Base-by-base conservation (phyloP, 2,888 invertebrate genomes). In the Eurytoma californica region DNA sequence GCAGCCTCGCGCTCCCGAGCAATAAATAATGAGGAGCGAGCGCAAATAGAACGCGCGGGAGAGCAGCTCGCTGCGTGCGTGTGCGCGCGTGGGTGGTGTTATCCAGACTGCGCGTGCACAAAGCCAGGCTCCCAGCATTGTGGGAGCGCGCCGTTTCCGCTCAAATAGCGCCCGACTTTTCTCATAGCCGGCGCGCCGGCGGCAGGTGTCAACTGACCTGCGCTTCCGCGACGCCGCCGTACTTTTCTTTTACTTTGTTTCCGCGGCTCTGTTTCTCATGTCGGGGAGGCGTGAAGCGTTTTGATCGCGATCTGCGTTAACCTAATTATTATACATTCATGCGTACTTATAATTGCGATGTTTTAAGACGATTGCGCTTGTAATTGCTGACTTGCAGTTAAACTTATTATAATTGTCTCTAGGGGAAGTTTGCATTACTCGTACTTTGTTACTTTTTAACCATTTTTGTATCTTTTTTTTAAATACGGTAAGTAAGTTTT, bases 71-170 rank as follows among this genome's bases (percentile, higher is more conserved):
- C 53, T 47, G 51, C 68, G 60, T 39, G 13, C 20, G 16, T 49
- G 67, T 73, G 80, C 82, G 83, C 85, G 86, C 24, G 24, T 24
- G 24, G 24, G 24, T 24, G 86, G 84, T 85, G 87, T 39, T 39
- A 39, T 39, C 39, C 86, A 86, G 86, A 87, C 87, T 85, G 80
- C 58, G 24, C 13, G 82, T 85, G 85, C 84, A 87, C 87, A 88
- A 88, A 88, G 87, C 86, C 87, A 87, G 85, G 88, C 88, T 86
- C 85, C 60, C 53, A n/a, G 53, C 53, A n/a, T 16, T 13, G n/a
- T 79, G 83, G 39, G 84, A 82, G 87, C 84, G 85, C 80, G 80
- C 82, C 81, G 86, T 88, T 89, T 89, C 88, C 89, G 88, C 87
- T 88, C 85, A 86, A 88, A 89, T 86, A 88, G 82, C 84, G 82